These are phyloP conservation scores for Campaea margaritaria DNA, from an alignment of 2,888 invertebrate species.

Conservation along the genomic window DNA sequence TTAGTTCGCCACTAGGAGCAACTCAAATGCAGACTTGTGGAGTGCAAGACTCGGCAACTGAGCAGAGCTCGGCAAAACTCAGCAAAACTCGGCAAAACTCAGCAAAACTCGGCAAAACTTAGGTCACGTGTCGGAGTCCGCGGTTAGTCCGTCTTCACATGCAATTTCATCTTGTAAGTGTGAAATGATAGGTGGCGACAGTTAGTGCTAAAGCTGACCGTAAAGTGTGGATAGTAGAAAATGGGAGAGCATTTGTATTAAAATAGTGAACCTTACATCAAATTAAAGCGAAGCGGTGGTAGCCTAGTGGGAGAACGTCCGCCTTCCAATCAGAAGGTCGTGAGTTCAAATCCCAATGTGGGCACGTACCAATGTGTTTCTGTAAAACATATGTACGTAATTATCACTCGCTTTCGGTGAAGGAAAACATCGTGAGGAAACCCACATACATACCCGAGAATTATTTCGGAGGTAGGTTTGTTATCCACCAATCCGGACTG, in stretches of 20 bases:
- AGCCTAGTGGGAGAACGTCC: too few species aligned
- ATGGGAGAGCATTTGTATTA: not conserved
- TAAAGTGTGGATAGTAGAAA: not conserved
- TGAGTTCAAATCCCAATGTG: too few species aligned
- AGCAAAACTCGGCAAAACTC: slow-evolving; percentile 18
- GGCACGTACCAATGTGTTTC: too few species aligned
- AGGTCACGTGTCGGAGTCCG: slow-evolving; percentile 41
- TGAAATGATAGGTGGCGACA: slow-evolving; percentile 37
- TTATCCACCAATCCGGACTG: too few species aligned
- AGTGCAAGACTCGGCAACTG: slow-evolving; percentile 14
- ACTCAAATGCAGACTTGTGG: slow-evolving; percentile 36
- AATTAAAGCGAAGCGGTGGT: too few species aligned
- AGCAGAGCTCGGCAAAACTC: slow-evolving; percentile 14
- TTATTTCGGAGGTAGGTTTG: too few species aligned
- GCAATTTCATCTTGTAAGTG: slow-evolving; percentile 26
- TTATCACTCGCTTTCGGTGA: too few species aligned
- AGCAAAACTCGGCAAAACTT: slow-evolving; percentile 25
- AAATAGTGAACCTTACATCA: too few species aligned
- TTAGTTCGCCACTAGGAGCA: slow-evolving; percentile 40
- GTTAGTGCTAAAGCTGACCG: not conserved
- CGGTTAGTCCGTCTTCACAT: slow-evolving; percentile 35
- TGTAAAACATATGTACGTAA: too few species aligned
- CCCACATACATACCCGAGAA: too few species aligned
- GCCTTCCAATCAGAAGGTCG: too few species aligned
- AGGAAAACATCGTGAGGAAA: too few species aligned